Evolutionary conservation across 2,797 vertebrate species (phyloP).

Genomic region (Neomorphus geoffroyi): DNA sequence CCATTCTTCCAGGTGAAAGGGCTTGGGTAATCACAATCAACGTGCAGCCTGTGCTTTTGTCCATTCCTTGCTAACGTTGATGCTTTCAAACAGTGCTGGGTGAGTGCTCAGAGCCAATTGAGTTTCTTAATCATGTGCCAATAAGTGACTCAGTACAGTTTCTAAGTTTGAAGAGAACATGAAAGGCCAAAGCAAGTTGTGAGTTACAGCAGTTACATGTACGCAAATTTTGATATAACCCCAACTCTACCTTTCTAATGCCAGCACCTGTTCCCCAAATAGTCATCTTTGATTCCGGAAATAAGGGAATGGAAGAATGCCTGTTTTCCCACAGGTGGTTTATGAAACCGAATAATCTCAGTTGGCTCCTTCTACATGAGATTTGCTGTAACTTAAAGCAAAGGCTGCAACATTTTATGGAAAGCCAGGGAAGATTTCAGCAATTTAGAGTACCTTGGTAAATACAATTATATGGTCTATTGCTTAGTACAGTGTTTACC

Average conservation of each 20-base stretch:
- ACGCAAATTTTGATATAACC: background rate
- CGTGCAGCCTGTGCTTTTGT: rapidly evolving
- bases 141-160: background rate
- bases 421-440: background rate
- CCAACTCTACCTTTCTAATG: background rate
- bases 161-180: background rate
- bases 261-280: background rate
- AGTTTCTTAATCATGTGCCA: background rate
- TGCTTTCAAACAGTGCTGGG: background rate
- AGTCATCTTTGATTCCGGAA: background rate
- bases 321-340: background rate
- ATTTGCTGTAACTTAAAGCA: background rate
- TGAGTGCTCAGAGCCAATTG: background rate
- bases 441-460: background rate
- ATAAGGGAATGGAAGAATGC: background rate
- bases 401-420: background rate
- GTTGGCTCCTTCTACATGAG: background rate
- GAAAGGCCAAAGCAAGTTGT: background rate
- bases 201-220: background rate
- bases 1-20: background rate
- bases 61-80: background rate
- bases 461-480: background rate
- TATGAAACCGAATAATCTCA: background rate
- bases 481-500: background rate
- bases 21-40: background rate